Evolutionary conservation across 2,797 vertebrate species (phyloP).

Genomic region (Enteromius thamalakanensis): DNA sequence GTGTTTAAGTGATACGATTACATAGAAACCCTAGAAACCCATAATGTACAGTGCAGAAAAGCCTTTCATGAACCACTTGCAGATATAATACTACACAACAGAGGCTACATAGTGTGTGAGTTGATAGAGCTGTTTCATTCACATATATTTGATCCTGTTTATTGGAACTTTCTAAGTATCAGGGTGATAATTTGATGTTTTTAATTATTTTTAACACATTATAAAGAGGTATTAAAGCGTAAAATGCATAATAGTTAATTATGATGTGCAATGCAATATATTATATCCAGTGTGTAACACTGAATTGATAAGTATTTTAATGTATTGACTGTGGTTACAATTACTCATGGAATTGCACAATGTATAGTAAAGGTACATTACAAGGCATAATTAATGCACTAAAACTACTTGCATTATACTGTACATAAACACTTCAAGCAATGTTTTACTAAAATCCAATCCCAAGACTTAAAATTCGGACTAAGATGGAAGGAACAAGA

Average conservation of each 20-base stretch:
- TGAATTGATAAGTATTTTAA: no score
- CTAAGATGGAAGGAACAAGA: not conserved
- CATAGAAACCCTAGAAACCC: not conserved
- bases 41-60: not conserved
- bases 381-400: no score
- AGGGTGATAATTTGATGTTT: not conserved
- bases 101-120: not conserved
- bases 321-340: no score
- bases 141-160: not conserved
- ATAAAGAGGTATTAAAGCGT: no score
- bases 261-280: no score
- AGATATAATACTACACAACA: not conserved
- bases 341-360: no score
- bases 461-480: not conserved
- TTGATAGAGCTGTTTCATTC: not conserved
- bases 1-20: conserved; percentile 11
- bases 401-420: no score
- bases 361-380: no score
- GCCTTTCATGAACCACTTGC: not conserved
- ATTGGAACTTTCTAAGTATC: not conserved
- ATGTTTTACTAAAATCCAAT: not conserved
- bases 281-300: no score
- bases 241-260: no score
- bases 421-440: no score
- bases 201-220: no score